These are phyloP conservation scores for Dipus sagitta DNA, from an alignment of 2,797 vertebrate species.

Conservation along the genomic window DNA sequence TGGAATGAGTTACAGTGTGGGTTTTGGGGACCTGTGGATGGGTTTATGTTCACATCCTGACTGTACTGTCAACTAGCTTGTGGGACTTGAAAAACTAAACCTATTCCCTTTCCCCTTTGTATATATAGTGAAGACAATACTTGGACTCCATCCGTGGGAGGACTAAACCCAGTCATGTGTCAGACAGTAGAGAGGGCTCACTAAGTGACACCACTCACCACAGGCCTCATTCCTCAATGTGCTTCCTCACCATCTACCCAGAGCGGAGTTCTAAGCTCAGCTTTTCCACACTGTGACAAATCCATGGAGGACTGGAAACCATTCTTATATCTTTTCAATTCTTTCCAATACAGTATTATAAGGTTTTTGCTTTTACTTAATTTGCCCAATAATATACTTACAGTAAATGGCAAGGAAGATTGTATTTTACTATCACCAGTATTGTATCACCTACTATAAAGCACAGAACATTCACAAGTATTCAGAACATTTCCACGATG, in stretches of 20 bases:
- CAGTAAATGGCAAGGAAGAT: not conserved
- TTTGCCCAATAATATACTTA: not conserved
- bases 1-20: no score
- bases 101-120: no score
- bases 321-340: not conserved
- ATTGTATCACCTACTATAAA: not conserved
- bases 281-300: not conserved
- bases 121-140: not conserved
- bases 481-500: not conserved
- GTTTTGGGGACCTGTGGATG: not conserved
- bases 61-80: not conserved
- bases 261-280: not conserved
- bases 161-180: not conserved
- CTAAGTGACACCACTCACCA: not conserved
- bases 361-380: not conserved
- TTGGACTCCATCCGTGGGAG: not conserved
- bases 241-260: not conserved
- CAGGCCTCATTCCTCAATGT: not conserved
- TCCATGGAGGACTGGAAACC: not conserved
- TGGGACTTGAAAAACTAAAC: not conserved
- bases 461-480: not conserved
- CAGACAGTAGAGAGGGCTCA: not conserved
- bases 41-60: not conserved
- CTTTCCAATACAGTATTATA: not conserved
- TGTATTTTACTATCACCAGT: not conserved